Evolutionary conservation across 2,888 invertebrate species (phyloP), one percentile per base, ranked within the genome.

Genomic region (Macropis europaea): DNA sequence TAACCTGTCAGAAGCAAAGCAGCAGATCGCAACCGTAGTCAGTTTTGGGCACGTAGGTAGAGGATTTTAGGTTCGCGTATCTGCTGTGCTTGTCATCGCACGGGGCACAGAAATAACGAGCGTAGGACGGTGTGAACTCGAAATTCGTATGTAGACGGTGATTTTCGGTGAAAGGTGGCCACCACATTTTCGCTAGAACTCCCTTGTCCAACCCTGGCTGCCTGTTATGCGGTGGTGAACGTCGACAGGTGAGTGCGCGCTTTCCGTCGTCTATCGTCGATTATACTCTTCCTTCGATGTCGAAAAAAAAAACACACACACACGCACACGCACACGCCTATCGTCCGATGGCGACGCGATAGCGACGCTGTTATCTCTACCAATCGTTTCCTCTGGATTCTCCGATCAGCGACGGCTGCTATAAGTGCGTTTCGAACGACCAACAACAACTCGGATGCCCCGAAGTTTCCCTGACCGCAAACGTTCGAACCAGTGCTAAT

Each of bases 181-280:
- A 64, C 59, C 56, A 71, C 69, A 61, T 69, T 80, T 73, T 53
- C 47, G 57, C 63, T 53, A 79, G 57, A 71, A 48, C 68, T 76
- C 62, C 53, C 63, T 76, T 63, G 63, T 63, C 68, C 70, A 77
- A 77, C 77, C 59, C 73, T 71, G n/a, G n/a, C n/a, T n/a, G 56
- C 76, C 82, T 87, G 87, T 85, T 84, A 88, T 88, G 88, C 82
- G 79, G 85, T 84, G 86, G 83, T 88, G 84, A 88, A 86, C 83
- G 82, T 87, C 82, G 76, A 76, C 73, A 85, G 80, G 79, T 79
- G 71, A 79, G 80, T 73, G 52, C 64, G 64, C 54, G 45, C 45
- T 76, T 74, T 71, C 60, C 60, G 48, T 56, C 47, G n/a, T n/a
- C n/a, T n/a, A n/a, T n/a, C n/a, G n/a, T n/a, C 45, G 42, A 45